Percentiles rank a stretch among this genome's conserved stretches.
Conservation (phyloP, 2,113 vertebrate species). For the Embiotoca jacksoni region DNA sequence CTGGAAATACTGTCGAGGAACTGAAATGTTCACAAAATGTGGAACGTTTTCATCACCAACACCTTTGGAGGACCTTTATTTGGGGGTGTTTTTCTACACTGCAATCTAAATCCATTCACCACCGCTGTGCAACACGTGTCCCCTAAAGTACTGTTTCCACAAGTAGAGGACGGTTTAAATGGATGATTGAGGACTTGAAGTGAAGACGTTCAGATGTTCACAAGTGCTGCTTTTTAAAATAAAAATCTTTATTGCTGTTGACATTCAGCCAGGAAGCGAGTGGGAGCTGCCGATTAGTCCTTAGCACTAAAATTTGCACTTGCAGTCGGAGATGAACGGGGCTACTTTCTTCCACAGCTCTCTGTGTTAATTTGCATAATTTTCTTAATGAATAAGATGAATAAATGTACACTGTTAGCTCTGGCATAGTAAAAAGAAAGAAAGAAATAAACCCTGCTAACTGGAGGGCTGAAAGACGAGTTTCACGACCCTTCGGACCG, state of each 20-base stretch:
- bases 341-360: conserved; percentile 29
- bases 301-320: conserved; percentile 8
- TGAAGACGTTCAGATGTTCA: background rate
- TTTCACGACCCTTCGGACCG: background rate
- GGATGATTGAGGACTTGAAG: background rate
- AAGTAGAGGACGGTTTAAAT: background rate
- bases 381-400: conserved; percentile 43
- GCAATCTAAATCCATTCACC: background rate
- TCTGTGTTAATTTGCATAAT: conserved; percentile 57
- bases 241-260: conserved; percentile 22
- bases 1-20: too few relatives aligned
- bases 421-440: background rate
- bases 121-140: background rate
- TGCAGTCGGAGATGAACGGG: conserved; percentile 32
- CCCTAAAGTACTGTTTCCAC: background rate
- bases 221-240: background rate
- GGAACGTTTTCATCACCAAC: too few relatives aligned
- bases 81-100: too few relatives aligned
- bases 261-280: conserved; percentile 34
- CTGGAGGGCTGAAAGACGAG: conserved; percentile 3
- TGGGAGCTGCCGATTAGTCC: conserved; percentile 10
- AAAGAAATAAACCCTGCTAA: conserved; percentile 1
- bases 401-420: conserved; percentile 15
- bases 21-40: too few relatives aligned
- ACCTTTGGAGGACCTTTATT: too few relatives aligned